These are phyloP conservation scores for Calliopum simillimum DNA, from an alignment of 2,888 invertebrate genomes.

Conservation along the genomic window DNA sequence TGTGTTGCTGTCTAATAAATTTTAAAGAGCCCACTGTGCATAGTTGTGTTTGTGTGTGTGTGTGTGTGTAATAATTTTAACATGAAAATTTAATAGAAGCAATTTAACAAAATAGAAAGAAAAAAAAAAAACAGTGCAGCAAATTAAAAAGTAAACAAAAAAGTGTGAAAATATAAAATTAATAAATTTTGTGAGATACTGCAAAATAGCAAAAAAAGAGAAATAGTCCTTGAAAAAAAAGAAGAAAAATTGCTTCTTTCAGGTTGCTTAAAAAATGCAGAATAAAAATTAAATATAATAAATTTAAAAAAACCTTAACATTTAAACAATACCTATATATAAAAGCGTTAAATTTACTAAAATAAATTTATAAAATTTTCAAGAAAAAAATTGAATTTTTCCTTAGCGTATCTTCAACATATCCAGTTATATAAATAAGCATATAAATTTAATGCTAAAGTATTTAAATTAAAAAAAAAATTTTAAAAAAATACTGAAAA, in stretches of 20 bases:
- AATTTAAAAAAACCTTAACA: not conserved
- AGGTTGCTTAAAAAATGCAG: not conserved
- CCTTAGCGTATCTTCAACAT: not conserved
- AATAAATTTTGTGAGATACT: not conserved
- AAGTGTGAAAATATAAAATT: not conserved
- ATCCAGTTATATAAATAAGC: not conserved
- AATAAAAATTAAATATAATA: not conserved
- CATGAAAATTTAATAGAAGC: too few relatives aligned
- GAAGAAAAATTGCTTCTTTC: not conserved
- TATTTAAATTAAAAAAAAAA: not conserved
- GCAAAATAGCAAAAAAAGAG: not conserved
- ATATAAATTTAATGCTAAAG: not conserved
- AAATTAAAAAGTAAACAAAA: constrained; percentile 3
- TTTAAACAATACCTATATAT: not conserved
- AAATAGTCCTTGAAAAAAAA: too few relatives aligned
- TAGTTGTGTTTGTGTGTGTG: not conserved
- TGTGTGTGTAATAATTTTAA: not conserved
- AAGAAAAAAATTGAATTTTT: not conserved
- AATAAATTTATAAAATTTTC: not conserved
- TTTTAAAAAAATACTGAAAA: not conserved
- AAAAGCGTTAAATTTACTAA: not conserved
- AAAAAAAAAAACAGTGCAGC: too few relatives aligned
- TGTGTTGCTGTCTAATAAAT: too few relatives aligned
- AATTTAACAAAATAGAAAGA: too few relatives aligned
- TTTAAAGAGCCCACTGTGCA: not conserved